Base-by-base conservation (phyloP, 2,888 invertebrate genomes). In the Venustoraphidia nigricollis region DNA sequence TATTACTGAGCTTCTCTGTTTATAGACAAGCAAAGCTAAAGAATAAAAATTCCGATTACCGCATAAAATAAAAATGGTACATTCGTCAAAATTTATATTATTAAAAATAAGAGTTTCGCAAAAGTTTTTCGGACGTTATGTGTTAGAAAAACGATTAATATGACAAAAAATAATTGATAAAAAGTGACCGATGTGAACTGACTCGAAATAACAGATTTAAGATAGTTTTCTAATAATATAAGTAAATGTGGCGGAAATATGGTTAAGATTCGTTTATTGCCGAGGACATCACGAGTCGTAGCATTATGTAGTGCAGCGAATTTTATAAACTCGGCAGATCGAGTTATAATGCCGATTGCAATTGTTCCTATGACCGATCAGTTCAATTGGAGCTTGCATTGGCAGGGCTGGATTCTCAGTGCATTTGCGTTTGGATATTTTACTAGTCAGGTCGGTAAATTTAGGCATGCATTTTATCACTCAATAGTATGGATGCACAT, bases 281-380 rank as follows among this genome's bases (percentile, higher is more conserved):
- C 72, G 46, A 67, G 72, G 51, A 74, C 73, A 2, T 73, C 75
- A 47, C 68, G 73, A 47, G 74, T 77, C 50, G 75, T 84, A 44
- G 78, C 77, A 45, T 63, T 84, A 54, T 83, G 83, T 62, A 80
- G 81, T 27, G 66, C 77, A 44, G 83, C 83, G 43, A 84, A 84
- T 65, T 83, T 84, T 58, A 83, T 84, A 57, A 83, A 84, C 63
- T 79, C 83, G 45, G 83, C 83, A 4, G 84, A 84, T 64, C 66
- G 83, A 50, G 81, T 83, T 8, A 79, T 84, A 47, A 83, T 84
- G 83, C 83, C 84, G 1, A 81, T 84, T 49, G 81, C 83, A 17
- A 83, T 84, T 50, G 76, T 84, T 36, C 80, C 76, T 4, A 83
- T 84, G 82, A 75, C 81, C 1, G 76, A 79, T 60, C 70, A 80